These are phyloP conservation scores for Theretra japonica DNA, from an alignment of 2,888 invertebrate species.

Conservation along the genomic window DNA sequence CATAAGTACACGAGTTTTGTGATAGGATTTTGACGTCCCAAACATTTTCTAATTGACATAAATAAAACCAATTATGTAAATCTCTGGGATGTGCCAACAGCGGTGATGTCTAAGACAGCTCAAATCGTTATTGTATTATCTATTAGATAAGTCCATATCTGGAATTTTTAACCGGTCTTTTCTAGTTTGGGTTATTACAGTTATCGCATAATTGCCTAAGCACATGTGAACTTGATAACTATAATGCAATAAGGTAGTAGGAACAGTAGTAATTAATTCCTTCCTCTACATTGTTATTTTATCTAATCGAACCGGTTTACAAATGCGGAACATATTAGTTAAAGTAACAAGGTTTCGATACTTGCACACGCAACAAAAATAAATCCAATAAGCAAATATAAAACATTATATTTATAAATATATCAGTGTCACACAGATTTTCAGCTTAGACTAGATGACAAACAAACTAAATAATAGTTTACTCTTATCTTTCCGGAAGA, in stretches of 20 bases:
- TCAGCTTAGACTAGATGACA: slow-evolving; percentile 45
- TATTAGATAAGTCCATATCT: neutral
- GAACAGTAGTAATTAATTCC: neutral
- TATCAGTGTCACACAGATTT: slow-evolving; percentile 34
- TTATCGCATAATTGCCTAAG: slow-evolving; percentile 9
- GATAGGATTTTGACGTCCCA: neutral
- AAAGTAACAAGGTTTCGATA: slow-evolving; percentile 17
- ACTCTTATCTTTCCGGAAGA: neutral
- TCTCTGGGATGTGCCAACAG: neutral
- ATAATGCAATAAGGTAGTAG: slow-evolving; percentile 26
- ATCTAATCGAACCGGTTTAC: slow-evolving; percentile 26
- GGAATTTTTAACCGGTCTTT: neutral
- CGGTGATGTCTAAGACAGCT: neutral
- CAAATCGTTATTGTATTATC: neutral
- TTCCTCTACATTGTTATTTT: slow-evolving; percentile 25
- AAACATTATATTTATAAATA: slow-evolving; percentile 43
- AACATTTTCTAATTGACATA: neutral
- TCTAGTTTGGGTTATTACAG: neutral
- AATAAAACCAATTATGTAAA: neutral
- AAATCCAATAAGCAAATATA: slow-evolving; percentile 32
- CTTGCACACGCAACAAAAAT: slow-evolving; percentile 1
- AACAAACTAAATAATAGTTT: slow-evolving; percentile 33
- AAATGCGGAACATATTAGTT: slow-evolving; percentile 28
- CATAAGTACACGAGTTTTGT: neutral
- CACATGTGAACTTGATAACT: slow-evolving; percentile 15